These are phyloP conservation scores for Dione vanillae DNA, from an alignment of 2,888 invertebrate species.

Conservation along the genomic window DNA sequence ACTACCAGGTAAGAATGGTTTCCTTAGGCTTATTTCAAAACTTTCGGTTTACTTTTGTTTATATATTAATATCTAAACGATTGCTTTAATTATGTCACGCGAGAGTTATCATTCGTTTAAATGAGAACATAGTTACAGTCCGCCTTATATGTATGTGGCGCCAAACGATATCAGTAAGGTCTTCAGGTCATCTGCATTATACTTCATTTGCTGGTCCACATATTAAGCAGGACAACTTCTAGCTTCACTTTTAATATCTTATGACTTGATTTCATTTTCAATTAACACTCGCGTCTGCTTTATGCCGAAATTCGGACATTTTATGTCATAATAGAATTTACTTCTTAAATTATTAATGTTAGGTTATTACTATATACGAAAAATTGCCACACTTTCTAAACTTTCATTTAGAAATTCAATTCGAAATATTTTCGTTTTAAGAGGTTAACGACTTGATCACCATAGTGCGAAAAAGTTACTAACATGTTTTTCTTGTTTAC, in stretches of 20 bases:
- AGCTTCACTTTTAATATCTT: too few relatives aligned
- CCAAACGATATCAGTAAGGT: conserved; percentile 49
- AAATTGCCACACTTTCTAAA: conserved; percentile 7
- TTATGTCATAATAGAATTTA: background rate
- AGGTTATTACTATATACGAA: background rate
- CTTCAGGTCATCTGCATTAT: conserved; percentile 49
- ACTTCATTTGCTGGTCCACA: conserved; percentile 26
- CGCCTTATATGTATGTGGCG: conserved; percentile 44
- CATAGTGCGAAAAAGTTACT: conserved; percentile 20
- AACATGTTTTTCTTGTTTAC: conserved; percentile 6
- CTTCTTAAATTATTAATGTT: too few relatives aligned
- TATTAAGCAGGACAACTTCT: background rate
- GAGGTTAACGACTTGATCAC: conserved; percentile 29
- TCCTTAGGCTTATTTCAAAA: conserved; percentile 22
- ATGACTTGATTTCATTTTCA: too few relatives aligned
- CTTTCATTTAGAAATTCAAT: conserved; percentile 27
- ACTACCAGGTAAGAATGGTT: conserved; percentile 75
- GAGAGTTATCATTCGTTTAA: conserved; percentile 39
- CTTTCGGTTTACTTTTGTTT: conserved; percentile 4
- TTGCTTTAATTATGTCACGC: conserved; percentile 27
- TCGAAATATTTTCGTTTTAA: conserved; percentile 6
- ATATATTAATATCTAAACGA: background rate
- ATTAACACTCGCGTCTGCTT: background rate
- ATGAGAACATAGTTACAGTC: conserved; percentile 19
- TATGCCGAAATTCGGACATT: background rate